Evolutionary conservation across 2,113 vertebrate genomes (phyloP).

Genomic region (Psilopsiagon aurifrons): DNA sequence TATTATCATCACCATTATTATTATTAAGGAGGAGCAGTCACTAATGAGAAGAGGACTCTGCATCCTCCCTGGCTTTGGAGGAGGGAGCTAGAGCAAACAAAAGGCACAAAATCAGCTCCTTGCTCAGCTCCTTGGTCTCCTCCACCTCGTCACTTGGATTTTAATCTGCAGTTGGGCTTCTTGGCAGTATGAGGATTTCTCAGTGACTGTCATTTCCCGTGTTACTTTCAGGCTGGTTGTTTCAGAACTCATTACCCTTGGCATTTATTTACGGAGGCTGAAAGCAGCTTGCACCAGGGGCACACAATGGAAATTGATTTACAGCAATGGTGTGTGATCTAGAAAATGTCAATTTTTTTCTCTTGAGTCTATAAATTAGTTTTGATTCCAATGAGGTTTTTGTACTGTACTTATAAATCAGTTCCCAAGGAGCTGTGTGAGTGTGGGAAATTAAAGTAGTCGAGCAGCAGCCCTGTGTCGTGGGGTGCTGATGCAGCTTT

Average conservation of each 20-base stretch:
- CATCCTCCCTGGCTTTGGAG: neutral
- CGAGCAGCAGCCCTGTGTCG: neutral
- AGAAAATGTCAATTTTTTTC: constrained; percentile 32
- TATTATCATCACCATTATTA: neutral
- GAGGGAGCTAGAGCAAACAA: neutral
- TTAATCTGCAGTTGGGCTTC: constrained; percentile 23
- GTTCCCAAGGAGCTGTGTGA: neutral
- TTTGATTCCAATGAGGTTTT: constrained; percentile 5
- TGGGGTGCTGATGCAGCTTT: neutral
- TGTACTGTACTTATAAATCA: neutral
- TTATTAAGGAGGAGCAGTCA: neutral
- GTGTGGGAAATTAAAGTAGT: neutral
- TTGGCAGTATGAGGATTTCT: neutral
- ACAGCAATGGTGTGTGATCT: neutral
- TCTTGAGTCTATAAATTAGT: constrained; percentile 42
- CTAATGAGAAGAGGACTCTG: neutral
- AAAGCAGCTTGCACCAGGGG: neutral
- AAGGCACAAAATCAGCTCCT: neutral
- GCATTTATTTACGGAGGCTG: constrained; percentile 64
- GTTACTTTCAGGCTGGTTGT: constrained; percentile 36
- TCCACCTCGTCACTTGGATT: neutral
- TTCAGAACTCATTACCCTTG: constrained; percentile 59
- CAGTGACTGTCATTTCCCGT: constrained; percentile 28
- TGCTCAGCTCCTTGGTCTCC: neutral
- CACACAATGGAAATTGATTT: constrained; percentile 53